Evolutionary conservation across 2,113 vertebrate genomes (phyloP), one percentile per base, ranked within the genome.

Genomic region (Corythoichthys intestinalis): DNA sequence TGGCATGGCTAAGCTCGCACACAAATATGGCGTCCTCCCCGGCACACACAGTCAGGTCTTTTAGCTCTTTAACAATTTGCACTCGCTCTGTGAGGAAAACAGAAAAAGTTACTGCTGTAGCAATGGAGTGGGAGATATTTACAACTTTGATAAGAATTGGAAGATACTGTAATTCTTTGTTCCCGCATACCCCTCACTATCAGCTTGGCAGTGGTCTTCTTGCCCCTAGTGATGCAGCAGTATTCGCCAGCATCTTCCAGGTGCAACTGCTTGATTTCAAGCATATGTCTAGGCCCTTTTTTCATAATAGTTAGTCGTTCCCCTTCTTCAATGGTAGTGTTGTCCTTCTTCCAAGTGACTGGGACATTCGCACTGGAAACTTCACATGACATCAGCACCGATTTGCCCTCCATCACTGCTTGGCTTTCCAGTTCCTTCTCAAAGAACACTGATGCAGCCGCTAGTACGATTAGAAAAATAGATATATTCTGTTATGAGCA

Each of bases 21-120:
- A 94, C 92, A 2, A 98, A 98, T 5, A 92, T 84, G 0, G 96
- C 96, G 37, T 98, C 94, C 0, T 95, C 93, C 0, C 96, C 96
- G 12, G 96, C 96, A 1, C 89, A 84, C 0, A 91, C 92, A 2
- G 92, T 94, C 49, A 94, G 82, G 0, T 96, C 95, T 73, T 91
- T 92, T 60, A 98, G 87, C 73, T 91, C 93, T 8, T 90, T 87
- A 9, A 98, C 83, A 48, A 98, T 94, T 69, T 78, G 75, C 73
- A 92, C 87, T 0, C 84, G 82, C 66, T 92, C 95, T 96, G 86
- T 63, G 68, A 75, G 76, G 65, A 56, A 73, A 65, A 71, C 74
- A 68, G 35, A 79, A 77, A 11, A 60, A 73, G 73, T 66, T 73
- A 70, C 61, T 0, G 34, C 66, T 79, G 77, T 75, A 69, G 76